Percentiles rank a stretch among this genome's conserved stretches.
Evolutionary conservation across 1,140 invertebrate species (phyloP).

Genomic region (Campodea augens): DNA sequence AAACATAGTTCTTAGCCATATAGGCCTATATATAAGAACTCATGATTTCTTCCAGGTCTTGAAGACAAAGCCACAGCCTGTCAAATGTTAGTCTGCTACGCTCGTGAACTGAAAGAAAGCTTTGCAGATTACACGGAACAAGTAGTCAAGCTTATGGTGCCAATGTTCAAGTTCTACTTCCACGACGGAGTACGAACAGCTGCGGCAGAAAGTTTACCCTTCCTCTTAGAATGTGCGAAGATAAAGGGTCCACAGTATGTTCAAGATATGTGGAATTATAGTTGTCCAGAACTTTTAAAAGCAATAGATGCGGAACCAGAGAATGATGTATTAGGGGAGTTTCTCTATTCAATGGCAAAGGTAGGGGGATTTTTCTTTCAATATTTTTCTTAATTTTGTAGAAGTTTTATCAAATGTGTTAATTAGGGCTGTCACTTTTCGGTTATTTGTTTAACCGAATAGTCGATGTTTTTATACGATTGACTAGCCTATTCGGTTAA

Average conservation of each 20-base stretch:
- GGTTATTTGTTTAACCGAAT: too few species aligned
- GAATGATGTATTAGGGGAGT: slow-evolving; percentile 71
- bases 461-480: too few species aligned
- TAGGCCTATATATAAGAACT: too few species aligned
- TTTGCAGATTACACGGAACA: slow-evolving; percentile 89
- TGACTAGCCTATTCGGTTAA: too few species aligned
- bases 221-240: slow-evolving; percentile 78
- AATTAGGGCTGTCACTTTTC: too few species aligned
- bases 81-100: slow-evolving; percentile 98
- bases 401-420: too few species aligned
- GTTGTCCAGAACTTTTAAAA: slow-evolving; percentile 76
- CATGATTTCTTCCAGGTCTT: too few species aligned
- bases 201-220: slow-evolving; percentile 88
- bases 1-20: too few species aligned
- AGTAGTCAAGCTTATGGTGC: slow-evolving; percentile 85
- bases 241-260: slow-evolving; percentile 58
- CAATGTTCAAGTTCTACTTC: slow-evolving; percentile 96
- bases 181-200: slow-evolving; percentile 84
- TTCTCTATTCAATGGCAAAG: slow-evolving; percentile 71
- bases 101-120: slow-evolving; percentile 86
- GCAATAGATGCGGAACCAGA: slow-evolving; percentile 88
- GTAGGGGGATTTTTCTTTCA: too few species aligned
- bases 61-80: slow-evolving; percentile 98
- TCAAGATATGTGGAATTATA: slow-evolving; percentile 83
- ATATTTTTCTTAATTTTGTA: too few species aligned